Percentiles rank a stretch among this genome's conserved stretches.
phyloP scores from a whole-genome alignment of 2,888 invertebrate species.

The Rhagium mordax region DNA sequence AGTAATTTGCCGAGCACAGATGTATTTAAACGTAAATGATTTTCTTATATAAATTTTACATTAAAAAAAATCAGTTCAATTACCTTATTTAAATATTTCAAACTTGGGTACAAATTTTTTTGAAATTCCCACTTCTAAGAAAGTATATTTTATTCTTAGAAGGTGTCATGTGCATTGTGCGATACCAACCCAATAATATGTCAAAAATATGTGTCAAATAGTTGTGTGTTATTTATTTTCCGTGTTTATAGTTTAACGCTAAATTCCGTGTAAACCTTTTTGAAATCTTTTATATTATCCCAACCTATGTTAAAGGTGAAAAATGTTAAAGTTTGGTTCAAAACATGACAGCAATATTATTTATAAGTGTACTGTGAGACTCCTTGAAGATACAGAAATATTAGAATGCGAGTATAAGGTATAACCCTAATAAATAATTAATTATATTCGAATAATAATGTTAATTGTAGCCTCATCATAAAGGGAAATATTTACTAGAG shows the following conservation, averaged over 20 bases:
- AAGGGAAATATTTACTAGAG: conserved; percentile 91
- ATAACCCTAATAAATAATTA: conserved; percentile 63
- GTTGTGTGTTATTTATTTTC: conserved; percentile 46
- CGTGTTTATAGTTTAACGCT: conserved; percentile 28
- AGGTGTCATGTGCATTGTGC: background rate
- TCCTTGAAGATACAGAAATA: conserved; percentile 92
- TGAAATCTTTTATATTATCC: conserved; percentile 25
- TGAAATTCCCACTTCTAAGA: background rate
- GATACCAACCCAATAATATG: background rate
- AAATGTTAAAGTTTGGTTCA: conserved; percentile 70
- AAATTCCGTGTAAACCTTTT: conserved; percentile 30
- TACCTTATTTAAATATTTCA: too few species aligned
- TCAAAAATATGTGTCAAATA: conserved; percentile 50
- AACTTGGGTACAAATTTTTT: too few species aligned
- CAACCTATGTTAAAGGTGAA: conserved; percentile 50
- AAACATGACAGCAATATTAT: conserved; percentile 85
- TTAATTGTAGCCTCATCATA: conserved; percentile 84
- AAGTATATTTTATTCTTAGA: background rate
- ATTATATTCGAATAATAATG: conserved; percentile 35
- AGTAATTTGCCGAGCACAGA: too few species aligned
- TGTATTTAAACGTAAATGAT: too few species aligned
- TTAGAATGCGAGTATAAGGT: conserved; percentile 94
- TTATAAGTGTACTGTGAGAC: conserved; percentile 90
- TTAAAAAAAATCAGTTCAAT: too few species aligned
- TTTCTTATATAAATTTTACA: too few species aligned